A percentile compares a stretch with the other conserved stretches of the same genome.
Evolutionary conservation across 2,797 vertebrate species (phyloP).

Genomic region (Labroides dimidiatus): DNA sequence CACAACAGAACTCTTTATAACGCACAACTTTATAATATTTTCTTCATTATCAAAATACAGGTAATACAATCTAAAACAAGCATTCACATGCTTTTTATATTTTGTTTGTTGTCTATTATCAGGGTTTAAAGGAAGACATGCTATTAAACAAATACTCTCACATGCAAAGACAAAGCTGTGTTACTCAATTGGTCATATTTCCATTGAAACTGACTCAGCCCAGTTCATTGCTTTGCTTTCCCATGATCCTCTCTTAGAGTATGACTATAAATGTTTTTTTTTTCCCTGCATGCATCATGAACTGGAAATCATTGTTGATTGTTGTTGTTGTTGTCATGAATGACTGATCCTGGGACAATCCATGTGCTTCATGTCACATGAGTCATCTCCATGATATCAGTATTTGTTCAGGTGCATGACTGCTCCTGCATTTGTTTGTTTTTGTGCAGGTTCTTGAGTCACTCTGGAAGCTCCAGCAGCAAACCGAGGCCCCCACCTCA

Average conservation of each 20-base stretch:
- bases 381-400: background rate
- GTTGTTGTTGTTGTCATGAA: too few relatives aligned
- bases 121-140: too few relatives aligned
- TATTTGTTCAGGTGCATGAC: too few relatives aligned
- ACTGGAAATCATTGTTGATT: too few relatives aligned
- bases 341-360: too few relatives aligned
- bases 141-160: too few relatives aligned
- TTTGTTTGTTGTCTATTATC: background rate
- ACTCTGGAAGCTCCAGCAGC: conserved; percentile 89
- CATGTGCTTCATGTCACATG: background rate
- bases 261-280: background rate
- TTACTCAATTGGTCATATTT: background rate
- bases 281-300: background rate
- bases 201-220: background rate
- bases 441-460: conserved; percentile 89
- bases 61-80: too few relatives aligned
- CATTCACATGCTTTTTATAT: background rate
- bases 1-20: background rate
- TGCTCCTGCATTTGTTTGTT: accelerated
- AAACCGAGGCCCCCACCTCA: conserved; percentile 88
- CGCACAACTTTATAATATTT: background rate
- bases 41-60: background rate
- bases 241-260: accelerated
- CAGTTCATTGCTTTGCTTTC: too few relatives aligned
- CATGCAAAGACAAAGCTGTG: too few relatives aligned